Conservation (phyloP, 2,113 vertebrate genomes). For the Turnix velox region DNA sequence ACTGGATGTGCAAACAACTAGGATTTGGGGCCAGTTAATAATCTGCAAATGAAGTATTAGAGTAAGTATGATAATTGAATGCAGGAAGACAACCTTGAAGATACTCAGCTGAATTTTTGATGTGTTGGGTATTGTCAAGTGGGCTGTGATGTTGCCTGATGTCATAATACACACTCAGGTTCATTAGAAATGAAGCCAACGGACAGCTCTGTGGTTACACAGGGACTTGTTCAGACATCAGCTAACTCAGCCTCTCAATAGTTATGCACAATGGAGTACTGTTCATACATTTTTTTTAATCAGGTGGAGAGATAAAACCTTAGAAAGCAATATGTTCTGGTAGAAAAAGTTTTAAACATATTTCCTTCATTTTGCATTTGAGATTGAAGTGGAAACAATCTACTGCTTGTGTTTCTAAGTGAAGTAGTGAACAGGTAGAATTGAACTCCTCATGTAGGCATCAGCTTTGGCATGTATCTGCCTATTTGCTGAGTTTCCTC, state of each 20-base stretch:
- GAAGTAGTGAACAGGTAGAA: not conserved
- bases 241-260: no score
- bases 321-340: not conserved
- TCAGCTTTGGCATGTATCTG: not conserved
- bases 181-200: not conserved
- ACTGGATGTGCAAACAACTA: not conserved
- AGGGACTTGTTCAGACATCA: not conserved
- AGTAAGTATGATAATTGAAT: not conserved
- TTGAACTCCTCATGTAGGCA: not conserved
- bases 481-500: not conserved
- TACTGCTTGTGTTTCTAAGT: not conserved
- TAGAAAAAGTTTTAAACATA: not conserved
- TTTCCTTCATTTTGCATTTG: not conserved
- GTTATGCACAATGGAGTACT: fast-evolving
- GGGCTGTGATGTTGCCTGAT: not conserved
- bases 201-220: not conserved
- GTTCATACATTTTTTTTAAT: not conserved
- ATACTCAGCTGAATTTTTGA: not conserved
- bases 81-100: not conserved
- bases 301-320: not conserved
- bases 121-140: not conserved
- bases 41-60: not conserved
- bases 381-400: not conserved
- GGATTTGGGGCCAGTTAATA: not conserved
- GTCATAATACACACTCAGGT: not conserved